Evolutionary conservation across 2,797 vertebrate species (phyloP).

Genomic region (Dipus sagitta): DNA sequence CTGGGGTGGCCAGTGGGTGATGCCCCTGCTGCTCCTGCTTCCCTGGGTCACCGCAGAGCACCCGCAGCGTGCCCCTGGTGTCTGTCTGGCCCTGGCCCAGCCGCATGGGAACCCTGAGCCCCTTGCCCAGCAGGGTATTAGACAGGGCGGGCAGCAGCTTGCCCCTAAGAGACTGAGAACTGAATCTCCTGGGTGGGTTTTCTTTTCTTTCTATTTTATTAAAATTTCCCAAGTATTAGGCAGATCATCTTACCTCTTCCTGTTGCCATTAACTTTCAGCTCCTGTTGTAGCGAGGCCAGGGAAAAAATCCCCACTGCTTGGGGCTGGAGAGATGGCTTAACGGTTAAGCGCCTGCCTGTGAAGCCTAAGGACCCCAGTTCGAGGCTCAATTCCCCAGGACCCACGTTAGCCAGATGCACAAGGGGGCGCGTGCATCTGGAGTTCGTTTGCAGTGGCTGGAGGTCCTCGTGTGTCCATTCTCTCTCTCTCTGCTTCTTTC

Average conservation of each 20-base stretch:
- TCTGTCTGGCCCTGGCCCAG: not conserved
- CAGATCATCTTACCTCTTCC: not conserved
- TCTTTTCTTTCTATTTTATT: slow-evolving; percentile 24
- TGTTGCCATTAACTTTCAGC: not conserved
- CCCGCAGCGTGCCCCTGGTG: not conserved
- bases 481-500: no score
- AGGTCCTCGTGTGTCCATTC: no score
- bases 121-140: not conserved
- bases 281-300: rapidly evolving
- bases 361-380: no score
- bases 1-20: not conserved
- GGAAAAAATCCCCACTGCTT: not conserved
- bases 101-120: not conserved
- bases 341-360: no score
- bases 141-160: not conserved
- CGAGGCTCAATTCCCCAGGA: no score
- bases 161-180: slow-evolving; percentile 65
- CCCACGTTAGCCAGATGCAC: no score
- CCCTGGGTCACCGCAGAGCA: not conserved
- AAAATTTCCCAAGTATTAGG: slow-evolving; percentile 54
- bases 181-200: slow-evolving; percentile 8
- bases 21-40: not conserved
- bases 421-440: no score
- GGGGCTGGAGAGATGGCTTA: not conserved
- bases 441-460: no score